phyloP scores from a whole-genome alignment of 92 coral and sea anemone species.

The Siderastrea radians region DNA sequence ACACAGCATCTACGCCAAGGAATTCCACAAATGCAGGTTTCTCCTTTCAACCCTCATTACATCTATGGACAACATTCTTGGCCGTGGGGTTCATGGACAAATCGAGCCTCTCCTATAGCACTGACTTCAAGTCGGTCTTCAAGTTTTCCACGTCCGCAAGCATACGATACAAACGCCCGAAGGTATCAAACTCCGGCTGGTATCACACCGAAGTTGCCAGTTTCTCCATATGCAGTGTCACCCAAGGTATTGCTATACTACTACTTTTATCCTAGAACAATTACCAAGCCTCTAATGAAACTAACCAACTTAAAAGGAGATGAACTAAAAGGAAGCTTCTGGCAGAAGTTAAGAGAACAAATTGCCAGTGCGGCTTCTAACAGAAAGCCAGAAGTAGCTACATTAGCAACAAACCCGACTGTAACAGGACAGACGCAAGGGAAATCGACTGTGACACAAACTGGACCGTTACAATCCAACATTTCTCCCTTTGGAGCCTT shows the following conservation, averaged over 20 bases:
- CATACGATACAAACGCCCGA: not conserved
- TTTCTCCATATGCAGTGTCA: constrained; percentile 4
- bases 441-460: not conserved
- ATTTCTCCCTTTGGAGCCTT: constrained; percentile 2
- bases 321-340: constrained; percentile 5
- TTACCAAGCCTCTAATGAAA: constrained; percentile 19
- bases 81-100: constrained; percentile 46
- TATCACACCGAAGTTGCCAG: not conserved
- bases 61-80: constrained; percentile 33
- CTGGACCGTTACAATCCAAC: constrained; percentile 20
- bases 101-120: constrained; percentile 7
- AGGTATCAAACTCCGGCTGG: constrained; percentile 12
- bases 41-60: constrained; percentile 28
- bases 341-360: constrained; percentile 11
- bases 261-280: constrained; percentile 38
- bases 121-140: constrained; percentile 14
- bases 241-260: constrained; percentile 51
- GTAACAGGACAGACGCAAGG: constrained; percentile 22
- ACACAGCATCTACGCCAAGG: constrained; percentile 7
- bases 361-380: constrained; percentile 10
- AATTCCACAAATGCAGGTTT: not conserved
- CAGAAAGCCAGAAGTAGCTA: not conserved
- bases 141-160: not conserved
- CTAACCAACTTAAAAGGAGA: not conserved
- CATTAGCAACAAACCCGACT: constrained; percentile 7